Evolutionary conservation across 2,888 invertebrate genomes (phyloP).

Genomic region (Formica aserva): DNA sequence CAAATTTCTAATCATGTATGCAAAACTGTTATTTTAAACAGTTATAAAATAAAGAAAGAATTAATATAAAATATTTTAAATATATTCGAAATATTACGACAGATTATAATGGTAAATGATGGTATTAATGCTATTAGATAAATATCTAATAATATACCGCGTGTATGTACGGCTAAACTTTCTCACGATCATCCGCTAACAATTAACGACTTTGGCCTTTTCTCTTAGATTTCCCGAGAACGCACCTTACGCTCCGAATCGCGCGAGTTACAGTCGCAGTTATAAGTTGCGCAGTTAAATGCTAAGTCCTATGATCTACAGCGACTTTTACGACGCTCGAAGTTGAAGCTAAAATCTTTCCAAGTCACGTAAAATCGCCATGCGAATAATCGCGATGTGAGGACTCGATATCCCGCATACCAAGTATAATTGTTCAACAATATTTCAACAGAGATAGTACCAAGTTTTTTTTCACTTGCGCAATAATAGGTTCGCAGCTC

Average conservation of each 20-base stretch:
- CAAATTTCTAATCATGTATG: neutral
- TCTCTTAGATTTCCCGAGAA: constrained; percentile 10
- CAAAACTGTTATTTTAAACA: constrained; percentile 4
- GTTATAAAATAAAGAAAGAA: neutral
- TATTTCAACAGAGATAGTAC: constrained; percentile 13
- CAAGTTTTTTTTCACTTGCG: constrained; percentile 6
- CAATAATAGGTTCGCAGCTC: constrained; percentile 19
- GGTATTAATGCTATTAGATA: neutral
- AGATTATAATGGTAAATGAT: neutral
- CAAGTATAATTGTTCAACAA: constrained; percentile 28
- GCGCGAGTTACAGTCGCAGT: constrained; percentile 20
- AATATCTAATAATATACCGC: neutral
- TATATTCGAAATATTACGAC: neutral
- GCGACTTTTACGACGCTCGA: constrained; percentile 19
- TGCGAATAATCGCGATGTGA: neutral
- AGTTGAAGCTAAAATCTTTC: constrained; percentile 1
- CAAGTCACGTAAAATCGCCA: constrained; percentile 10
- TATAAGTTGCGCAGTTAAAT: constrained; percentile 26
- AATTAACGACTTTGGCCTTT: constrained; percentile 46
- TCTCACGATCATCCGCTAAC: constrained; percentile 38
- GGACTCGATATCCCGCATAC: constrained; percentile 3
- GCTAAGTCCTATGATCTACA: constrained; percentile 50
- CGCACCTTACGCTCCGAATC: constrained; percentile 22
- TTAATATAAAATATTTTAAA: neutral
- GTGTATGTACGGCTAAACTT: constrained; percentile 1